phyloP scores from a whole-genome alignment of 2,113 vertebrate genomes.

The Istiophorus platypterus region DNA sequence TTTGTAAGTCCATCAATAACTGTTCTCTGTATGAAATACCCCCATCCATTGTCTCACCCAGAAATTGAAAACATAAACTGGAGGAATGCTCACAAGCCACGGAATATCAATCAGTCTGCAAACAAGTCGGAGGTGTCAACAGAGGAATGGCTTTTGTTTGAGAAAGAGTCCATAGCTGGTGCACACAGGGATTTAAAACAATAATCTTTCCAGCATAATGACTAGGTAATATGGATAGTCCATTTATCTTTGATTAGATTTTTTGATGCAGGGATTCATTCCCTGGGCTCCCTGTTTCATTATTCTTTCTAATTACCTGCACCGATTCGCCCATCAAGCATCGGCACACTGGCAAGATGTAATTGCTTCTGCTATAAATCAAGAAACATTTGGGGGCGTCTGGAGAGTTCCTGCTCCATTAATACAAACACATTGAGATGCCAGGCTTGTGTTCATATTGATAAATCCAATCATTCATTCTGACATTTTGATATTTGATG shows the following conservation, averaged over 20 bases:
- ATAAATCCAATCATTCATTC: constrained; percentile 65
- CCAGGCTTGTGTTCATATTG: constrained; percentile 60
- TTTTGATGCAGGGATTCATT: constrained; percentile 80
- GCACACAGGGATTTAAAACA: constrained; percentile 76
- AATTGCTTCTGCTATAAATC: constrained; percentile 83
- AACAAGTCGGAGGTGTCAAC: constrained; percentile 67
- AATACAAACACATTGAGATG: constrained; percentile 65
- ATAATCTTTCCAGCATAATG: constrained; percentile 77
- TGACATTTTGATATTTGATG: constrained; percentile 65
- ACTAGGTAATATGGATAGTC: constrained; percentile 77
- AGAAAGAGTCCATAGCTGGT: constrained; percentile 57
- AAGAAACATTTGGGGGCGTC: constrained; percentile 73
- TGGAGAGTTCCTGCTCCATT: constrained; percentile 63
- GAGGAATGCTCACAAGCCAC: constrained; percentile 48
- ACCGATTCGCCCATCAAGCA: constrained; percentile 76
- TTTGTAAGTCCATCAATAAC: constrained; percentile 56
- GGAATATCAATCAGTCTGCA: constrained; percentile 75
- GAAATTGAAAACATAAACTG: constrained; percentile 69
- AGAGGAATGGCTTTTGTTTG: constrained; percentile 74
- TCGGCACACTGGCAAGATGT: constrained; percentile 71
- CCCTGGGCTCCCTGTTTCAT: constrained; percentile 78
- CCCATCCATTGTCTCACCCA: constrained; percentile 35
- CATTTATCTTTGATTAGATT: constrained; percentile 83
- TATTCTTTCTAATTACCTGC: constrained; percentile 85
- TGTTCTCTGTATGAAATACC: constrained; percentile 36